Evolutionary conservation across 2,113 vertebrate genomes (phyloP), one percentile per base, ranked within the genome.

Genomic region (Coryphaenoides rupestris): DNA sequence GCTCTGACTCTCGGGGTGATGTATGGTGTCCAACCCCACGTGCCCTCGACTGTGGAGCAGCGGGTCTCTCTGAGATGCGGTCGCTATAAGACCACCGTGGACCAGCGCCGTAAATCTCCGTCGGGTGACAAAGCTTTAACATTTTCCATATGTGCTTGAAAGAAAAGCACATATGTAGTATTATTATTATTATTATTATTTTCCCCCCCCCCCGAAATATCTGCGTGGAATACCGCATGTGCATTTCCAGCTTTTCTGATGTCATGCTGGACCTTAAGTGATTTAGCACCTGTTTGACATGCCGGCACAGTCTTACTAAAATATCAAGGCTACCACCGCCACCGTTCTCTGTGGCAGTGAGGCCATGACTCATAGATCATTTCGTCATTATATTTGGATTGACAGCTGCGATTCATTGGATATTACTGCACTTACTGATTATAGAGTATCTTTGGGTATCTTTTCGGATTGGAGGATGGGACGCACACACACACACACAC

Each of bases 1-100:
- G n/a, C n/a, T n/a, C n/a, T 40, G 33, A 40, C 9, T 40, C 33
- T n/a, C 33, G 13, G 9, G 33, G 33, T 40, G 33, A 40, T 10
- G 13, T 59, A 40, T 16, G 23, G 49, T 55, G 63, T 62, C 7
- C 74, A 57, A 75, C 59, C 70, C 67, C 75, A 59, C 58, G 60
- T 64, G 22, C 61, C 65, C 33, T 24, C 60, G 65, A 75, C 53
- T 77, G 70, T 62, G 63, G 80, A 87, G 74, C 77, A 70, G 66
- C 74, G 74, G 68, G 73, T 76, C 82, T 82, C 67, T 76, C 71
- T 68, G 79, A 87, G 76, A 82, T 72, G 59, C 76, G 84, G 85
- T 88, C 78, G 88, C 83, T 85, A 88, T 84, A n/a, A n/a, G 84
- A 84, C 24, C 6, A 6, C 84, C 89, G 89, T 85, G 82, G 87